These are phyloP conservation scores for Drosophila ficusphila DNA, from an alignment of 1,140 invertebrate species.

Conservation along the genomic window DNA sequence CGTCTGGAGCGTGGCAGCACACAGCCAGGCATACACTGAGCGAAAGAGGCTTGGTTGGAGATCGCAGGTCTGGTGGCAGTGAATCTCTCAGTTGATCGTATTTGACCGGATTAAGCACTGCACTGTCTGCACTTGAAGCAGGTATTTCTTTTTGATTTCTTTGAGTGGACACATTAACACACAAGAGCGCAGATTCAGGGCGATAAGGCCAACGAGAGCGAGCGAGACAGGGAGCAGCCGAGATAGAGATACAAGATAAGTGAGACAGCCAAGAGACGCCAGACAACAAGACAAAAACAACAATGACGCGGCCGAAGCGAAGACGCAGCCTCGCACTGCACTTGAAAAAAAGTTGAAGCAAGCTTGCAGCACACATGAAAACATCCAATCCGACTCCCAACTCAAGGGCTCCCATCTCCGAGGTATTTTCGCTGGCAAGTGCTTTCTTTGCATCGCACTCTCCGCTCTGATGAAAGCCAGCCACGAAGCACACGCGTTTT, in stretches of 20 bases:
- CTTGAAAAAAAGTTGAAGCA: not conserved
- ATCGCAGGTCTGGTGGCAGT: no score
- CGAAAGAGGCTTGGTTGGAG: not conserved
- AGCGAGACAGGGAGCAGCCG: slow-evolving; percentile 35
- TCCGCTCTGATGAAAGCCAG: no score
- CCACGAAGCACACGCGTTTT: no score
- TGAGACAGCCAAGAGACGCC: slow-evolving; percentile 69
- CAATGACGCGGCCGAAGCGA: slow-evolving; percentile 23
- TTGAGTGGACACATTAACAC: slow-evolving; percentile 22
- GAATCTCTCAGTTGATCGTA: no score
- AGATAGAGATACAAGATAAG: slow-evolving; percentile 72
- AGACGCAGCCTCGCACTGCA: slow-evolving; percentile 32
- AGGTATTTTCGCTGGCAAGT: no score
- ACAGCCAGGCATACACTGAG: slow-evolving; percentile 12
- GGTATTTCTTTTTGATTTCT: not conserved
- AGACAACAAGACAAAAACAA: slow-evolving; percentile 31
- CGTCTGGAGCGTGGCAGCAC: slow-evolving; percentile 76
- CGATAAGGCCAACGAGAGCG: slow-evolving; percentile 32
- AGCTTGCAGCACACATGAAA: no score
- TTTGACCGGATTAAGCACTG: no score
- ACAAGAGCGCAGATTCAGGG: slow-evolving; percentile 44
- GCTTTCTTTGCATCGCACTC: no score
- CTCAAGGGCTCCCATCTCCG: no score
- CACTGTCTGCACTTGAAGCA: no score
- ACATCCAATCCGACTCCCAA: no score